A percentile compares a stretch with the other conserved stretches of the same genome.
Evolutionary conservation across 2,113 vertebrate species (phyloP).

Genomic region (Ageneiosus marmoratus): DNA sequence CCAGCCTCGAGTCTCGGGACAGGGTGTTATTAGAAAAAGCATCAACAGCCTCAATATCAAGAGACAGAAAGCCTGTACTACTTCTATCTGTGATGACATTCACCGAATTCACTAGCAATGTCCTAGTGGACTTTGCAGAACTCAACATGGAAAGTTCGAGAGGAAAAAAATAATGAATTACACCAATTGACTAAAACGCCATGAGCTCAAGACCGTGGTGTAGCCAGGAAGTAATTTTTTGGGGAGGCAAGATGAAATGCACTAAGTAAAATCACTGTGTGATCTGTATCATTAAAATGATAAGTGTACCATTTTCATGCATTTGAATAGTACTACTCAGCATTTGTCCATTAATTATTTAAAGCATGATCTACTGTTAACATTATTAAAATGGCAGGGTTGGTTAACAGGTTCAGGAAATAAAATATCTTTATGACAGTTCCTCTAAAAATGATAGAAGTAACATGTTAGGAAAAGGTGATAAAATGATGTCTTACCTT

Average conservation of each 20-base stretch:
- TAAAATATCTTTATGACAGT: too few relatives aligned
- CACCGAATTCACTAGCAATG: neutral
- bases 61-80: slow-evolving; percentile 29
- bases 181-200: slow-evolving; percentile 25
- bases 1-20: slow-evolving; percentile 55
- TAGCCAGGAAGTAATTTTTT: neutral
- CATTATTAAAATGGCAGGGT: too few relatives aligned
- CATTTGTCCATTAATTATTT: too few relatives aligned
- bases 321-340: neutral
- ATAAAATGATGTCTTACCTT: too few relatives aligned
- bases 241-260: neutral
- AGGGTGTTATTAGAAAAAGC: slow-evolving; percentile 53
- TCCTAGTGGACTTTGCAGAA: neutral
- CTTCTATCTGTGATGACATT: slow-evolving; percentile 11
- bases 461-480: too few relatives aligned
- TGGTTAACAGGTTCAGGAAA: too few relatives aligned
- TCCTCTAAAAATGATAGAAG: too few relatives aligned
- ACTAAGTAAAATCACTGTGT: neutral
- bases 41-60: slow-evolving; percentile 27
- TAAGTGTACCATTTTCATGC: neutral
- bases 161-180: neutral
- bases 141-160: neutral
- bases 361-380: too few relatives aligned
- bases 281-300: neutral
- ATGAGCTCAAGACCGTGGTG: neutral